Evolutionary conservation across 2,113 vertebrate species (phyloP), one percentile per base, ranked within the genome.

Genomic region (Myiozetetes cayanensis): DNA sequence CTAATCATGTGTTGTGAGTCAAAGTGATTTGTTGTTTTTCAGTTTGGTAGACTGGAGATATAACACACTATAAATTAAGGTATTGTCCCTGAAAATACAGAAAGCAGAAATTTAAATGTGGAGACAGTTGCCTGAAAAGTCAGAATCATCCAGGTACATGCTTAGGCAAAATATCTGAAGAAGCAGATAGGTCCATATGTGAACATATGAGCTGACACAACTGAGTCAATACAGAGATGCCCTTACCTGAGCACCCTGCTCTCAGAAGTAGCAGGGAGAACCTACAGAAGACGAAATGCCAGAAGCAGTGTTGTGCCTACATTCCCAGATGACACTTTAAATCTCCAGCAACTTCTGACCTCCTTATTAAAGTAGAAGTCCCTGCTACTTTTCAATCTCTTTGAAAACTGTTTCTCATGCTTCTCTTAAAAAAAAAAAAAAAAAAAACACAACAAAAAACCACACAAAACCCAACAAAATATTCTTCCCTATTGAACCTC

Each of bases 1-100:
- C 21, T 22, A 74, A 81, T 17, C 31, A 28, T 16, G 4, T 47
- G 10, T 30, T 85, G 8, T 12, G 14, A 67, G 20, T 65, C 30
- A 70, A 84, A 91, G 33, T 0, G 0, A 37, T 58, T 58, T 5
- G 0, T 14, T 72, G 6, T 25, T 68, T 55, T 7, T 67, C 67
- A 67, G 8, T 4, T 90, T 37, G 16, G 9, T 52, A 61, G 58
- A 25, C 33, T 68, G 23, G 35, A 65, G 33, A 33, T 50, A 23
- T 15, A 31, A 59, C 5, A 33, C 6, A 7, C 7, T 63, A 39
- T 21, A 67, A 67, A 79, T 17, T 4, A 53, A 72, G 25, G 4
- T 73, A 3, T 5, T 55, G 11, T 55, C 6, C 27, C 43, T 66
- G n/a, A 22, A 70, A 85, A 68, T 63, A 10, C 24, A 89, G 22